Evolutionary conservation across 2,888 invertebrate genomes (phyloP), one percentile per base, ranked within the genome.

Genomic region (Chironomus tentans): DNA sequence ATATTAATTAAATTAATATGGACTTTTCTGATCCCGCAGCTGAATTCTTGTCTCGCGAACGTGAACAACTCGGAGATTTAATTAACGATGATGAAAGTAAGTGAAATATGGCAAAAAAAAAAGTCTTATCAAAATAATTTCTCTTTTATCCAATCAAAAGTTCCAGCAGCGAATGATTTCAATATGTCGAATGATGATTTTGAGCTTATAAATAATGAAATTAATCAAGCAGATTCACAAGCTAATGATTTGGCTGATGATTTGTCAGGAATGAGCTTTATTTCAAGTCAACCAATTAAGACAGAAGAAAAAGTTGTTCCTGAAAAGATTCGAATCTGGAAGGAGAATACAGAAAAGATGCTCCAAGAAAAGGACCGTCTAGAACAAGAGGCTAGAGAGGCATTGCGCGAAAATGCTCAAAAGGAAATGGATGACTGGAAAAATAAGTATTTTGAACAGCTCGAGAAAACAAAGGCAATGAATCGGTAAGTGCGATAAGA

Each of bases 1-100:
- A 56, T 56, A 18, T 56, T 56, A 56, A 18, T 18, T 18, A 56
- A 18, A 18, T 56, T 4, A 69, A 7, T 46, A 73, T 73, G 73
- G 73, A 73, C 65, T 73, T 73, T 24, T 65, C 65, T 24, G 68
- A 76, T 38, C 76, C 76, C 28, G 76, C 76, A 15, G 68, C 76
- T 50, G 76, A 76, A 12, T 76, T 76, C 13, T 24, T 76, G n/a
- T 38, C 15, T 1, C 22, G 68, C 0, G 76, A 76, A 28, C 15
- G 68, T 10, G 76, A 68, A 56, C 18, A 69, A 18, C 56, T 76
- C 3, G 76, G 12, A 15, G 69, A 50, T 18, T 69, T 76, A 5
- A 48, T 69, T 6, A 68, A 76, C 18, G 76, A 69, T 3, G 22
- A 18, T 69, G 76, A 76, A 68, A 62, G 76, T 74, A 65, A 46